Base-by-base conservation (phyloP, 1,140 invertebrate genomes). In the Gonioctena quinquepunctata region DNA sequence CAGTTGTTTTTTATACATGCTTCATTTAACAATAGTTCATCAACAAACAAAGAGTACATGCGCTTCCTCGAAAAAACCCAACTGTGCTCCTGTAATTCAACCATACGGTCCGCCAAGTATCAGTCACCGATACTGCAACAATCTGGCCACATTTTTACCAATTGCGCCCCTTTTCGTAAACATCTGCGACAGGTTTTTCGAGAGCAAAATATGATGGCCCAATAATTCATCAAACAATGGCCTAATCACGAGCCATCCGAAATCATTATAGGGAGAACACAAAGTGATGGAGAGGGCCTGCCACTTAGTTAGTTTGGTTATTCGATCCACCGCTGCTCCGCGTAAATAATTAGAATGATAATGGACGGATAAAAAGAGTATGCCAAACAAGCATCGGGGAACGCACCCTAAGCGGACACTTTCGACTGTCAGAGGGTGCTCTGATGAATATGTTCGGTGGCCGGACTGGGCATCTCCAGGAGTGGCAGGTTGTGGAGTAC, bases 331-430 rank as follows among this genome's bases (percentile, higher is more conserved):
- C 72, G 71, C 60, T 71, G 71, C 76, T 73, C 66, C 64, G 65
- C 73, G 67, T 73, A 72, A 76, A 78, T 78, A 77, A 78, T 78
- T 78, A 78, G 73, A 78, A 78, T 78, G 75, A 78, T 78, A 78
- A 78, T 78, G 75, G 75, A 67, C 69, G 74, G 72, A 75, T 76
- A 78, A 78, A 78, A 78, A 78, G 68, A 69, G 69, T 72, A 76
- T 70, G 72, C 61, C 72, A 74, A 71, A 68, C 66, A 72, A 72
- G 60, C 27, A 52, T 28, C 60, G 28, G 61, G 70, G 69, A 65
- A 63, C 56, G 66, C 68, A 66, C 72, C 72, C 72, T 69, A 67
- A 73, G 68, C 69, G 75, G 70, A 62, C 75, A 76, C 75, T 76
- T 70, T 66, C 62, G 66, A 68, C 75, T 76, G 75, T 76, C 75